A percentile compares a stretch with the other conserved stretches of the same genome.
Evolutionary conservation across 1,140 invertebrate genomes (phyloP).

Genomic region (Octopus sinensis): DNA sequence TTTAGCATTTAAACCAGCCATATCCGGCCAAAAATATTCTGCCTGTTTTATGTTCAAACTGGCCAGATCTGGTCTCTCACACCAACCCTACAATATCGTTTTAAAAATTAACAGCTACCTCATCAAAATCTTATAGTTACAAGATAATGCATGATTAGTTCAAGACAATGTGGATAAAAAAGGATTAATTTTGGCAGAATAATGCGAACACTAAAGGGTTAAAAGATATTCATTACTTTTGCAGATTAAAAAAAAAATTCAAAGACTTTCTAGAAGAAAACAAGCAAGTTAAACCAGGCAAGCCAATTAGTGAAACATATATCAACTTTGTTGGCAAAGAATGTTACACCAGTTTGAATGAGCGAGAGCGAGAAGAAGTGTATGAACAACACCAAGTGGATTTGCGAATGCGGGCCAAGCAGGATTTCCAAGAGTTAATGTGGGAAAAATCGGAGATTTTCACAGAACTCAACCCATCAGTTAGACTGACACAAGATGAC

Average conservation of each 20-base stretch:
- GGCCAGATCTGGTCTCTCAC: too few relatives aligned
- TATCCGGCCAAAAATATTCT: too few relatives aligned
- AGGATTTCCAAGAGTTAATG: constrained; percentile 88
- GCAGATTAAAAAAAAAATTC: constrained; percentile 73
- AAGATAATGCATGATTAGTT: too few relatives aligned
- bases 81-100: too few relatives aligned
- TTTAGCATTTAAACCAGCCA: too few relatives aligned
- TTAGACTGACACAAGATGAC: constrained; percentile 89
- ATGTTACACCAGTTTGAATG: constrained; percentile 86
- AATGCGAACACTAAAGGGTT: too few relatives aligned
- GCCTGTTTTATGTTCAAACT: too few relatives aligned
- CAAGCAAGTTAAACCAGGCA: constrained; percentile 81
- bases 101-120: too few relatives aligned
- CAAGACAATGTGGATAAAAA: too few relatives aligned
- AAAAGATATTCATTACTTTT: constrained; percentile 20
- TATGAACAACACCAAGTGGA: constrained; percentile 93
- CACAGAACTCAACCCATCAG: constrained; percentile 77
- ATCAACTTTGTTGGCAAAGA: constrained; percentile 92
- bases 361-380: constrained; percentile 86
- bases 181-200: too few relatives aligned
- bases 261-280: constrained; percentile 90
- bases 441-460: constrained; percentile 92
- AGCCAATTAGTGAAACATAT: constrained; percentile 84
- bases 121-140: too few relatives aligned
- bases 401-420: constrained; percentile 84